Evolutionary conservation across 2,797 vertebrate species (phyloP).

Genomic region (Vespertilio murinus): DNA sequence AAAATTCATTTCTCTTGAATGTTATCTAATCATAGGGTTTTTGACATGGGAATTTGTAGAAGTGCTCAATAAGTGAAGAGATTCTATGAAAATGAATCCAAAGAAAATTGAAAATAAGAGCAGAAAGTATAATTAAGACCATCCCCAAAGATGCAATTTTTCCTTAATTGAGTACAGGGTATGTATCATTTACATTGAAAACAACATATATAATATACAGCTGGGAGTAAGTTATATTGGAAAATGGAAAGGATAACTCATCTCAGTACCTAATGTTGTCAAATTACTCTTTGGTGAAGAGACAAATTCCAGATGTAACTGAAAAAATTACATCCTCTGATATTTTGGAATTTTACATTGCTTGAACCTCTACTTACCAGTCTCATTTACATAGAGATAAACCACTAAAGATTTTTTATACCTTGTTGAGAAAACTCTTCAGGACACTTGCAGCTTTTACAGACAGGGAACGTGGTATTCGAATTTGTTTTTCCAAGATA

Average conservation of each 20-base stretch:
- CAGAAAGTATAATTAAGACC: neutral
- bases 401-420: constrained; percentile 73
- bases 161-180: neutral
- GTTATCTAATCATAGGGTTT: neutral
- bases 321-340: neutral
- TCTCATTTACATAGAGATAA: neutral
- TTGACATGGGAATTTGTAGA: neutral
- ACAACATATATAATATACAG: neutral
- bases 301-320: neutral
- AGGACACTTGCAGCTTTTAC: constrained; percentile 99
- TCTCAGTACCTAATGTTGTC: neutral
- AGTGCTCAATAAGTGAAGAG: neutral
- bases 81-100: neutral
- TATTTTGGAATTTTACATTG: neutral
- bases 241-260: neutral
- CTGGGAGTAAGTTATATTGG: neutral
- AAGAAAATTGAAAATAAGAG: neutral
- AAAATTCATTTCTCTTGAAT: constrained; percentile 35
- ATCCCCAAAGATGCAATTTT: neutral
- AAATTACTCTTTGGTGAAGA: neutral
- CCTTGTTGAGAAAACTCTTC: constrained; percentile 99
- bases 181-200: neutral
- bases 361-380: neutral
- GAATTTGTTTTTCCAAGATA: constrained; percentile 99
- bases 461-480: constrained; percentile 97